Percentiles rank a stretch among this genome's conserved stretches.
Conservation (phyloP, 1,140 invertebrate genomes). For the Calephelis nemesis region DNA sequence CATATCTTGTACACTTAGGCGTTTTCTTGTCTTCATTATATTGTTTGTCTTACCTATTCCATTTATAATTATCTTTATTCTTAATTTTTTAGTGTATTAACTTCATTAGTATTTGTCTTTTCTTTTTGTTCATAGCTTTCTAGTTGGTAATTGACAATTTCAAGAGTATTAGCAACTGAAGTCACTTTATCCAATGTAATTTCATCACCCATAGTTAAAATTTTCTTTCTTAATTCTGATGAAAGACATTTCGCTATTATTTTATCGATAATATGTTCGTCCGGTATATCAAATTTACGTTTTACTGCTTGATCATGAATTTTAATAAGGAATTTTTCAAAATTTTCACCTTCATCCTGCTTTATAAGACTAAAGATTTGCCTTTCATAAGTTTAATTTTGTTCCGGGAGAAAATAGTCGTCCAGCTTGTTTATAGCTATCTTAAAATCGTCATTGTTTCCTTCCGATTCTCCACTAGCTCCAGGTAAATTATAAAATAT, state of each 20-base stretch:
- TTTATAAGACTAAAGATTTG: constrained; percentile 21
- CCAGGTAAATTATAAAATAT: constrained; percentile 34
- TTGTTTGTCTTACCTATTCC: too few relatives aligned
- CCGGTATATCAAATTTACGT: constrained; percentile 26
- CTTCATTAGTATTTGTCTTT: too few relatives aligned
- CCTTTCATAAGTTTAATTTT: constrained; percentile 22
- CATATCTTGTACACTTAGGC: too few relatives aligned
- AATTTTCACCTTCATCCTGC: constrained; percentile 34
- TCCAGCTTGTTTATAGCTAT: not conserved
- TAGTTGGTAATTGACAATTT: constrained; percentile 32
- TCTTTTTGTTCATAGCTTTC: constrained; percentile 25
- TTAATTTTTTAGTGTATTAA: not conserved
- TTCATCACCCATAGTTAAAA: constrained; percentile 32
- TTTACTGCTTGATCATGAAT: constrained; percentile 35
- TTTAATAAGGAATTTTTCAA: constrained; percentile 34
- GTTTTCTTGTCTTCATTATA: too few relatives aligned
- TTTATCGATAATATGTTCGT: constrained; percentile 36
- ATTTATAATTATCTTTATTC: not conserved
- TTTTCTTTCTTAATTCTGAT: constrained; percentile 34
- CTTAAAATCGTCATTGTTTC: constrained; percentile 23
- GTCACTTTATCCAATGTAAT: constrained; percentile 35
- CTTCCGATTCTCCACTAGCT: constrained; percentile 25
- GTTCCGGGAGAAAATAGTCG: constrained; percentile 15
- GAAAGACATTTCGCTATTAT: constrained; percentile 32
- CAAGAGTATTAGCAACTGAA: constrained; percentile 36